Base-by-base conservation (phyloP, 1,140 invertebrate species). In the Heliconius hewitsoni region DNA sequence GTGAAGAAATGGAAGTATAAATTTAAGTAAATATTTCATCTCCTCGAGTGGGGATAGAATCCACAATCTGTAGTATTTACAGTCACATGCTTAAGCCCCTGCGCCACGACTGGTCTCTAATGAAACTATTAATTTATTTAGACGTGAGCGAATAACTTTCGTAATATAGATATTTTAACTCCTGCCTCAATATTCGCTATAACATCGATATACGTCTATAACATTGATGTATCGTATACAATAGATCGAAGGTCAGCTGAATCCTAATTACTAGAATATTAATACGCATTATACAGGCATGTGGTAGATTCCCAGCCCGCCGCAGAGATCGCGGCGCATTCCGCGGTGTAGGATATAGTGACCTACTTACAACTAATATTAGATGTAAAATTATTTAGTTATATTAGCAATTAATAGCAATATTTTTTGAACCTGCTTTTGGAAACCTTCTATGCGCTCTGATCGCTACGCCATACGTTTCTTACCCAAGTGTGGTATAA, bases 261-360 rank as follows among this genome's bases (percentile, higher is more conserved):
- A 6, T 66, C 23, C 60, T 66, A 66, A 66, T 66, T 66, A 66
- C 11, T 66, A 66, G 60, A 66, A 66, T 30, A 66, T 66, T 66
- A 66, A 66, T 66, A 66, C 60, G 60, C 60, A 66, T 27, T 66
- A 66, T 66, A 66, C 27, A 13, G 60, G 23, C 60, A 66, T 66
- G 60, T 66, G 60, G 60, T 66, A 30, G 60, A 66, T 66, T 66
- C 60, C 60, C 60, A 66, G 60, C 23, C n/a, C 13, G n/a, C 60
- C 60, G 60, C 60, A 66, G 60, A 11, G 23, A 5, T 66, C 60
- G 60, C 60, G 23, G 60, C 60, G 23, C 60, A 66, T 66, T 27
- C 60, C 60, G 60, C 27, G 60, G 60, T 66, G 60, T 3, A 66
- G 1, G 19, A 57, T 30, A 30, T 66, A 5, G 9, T 66, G 60